phyloP scores from a whole-genome alignment of 2,113 vertebrate species.

The Chunga burmeisteri region DNA sequence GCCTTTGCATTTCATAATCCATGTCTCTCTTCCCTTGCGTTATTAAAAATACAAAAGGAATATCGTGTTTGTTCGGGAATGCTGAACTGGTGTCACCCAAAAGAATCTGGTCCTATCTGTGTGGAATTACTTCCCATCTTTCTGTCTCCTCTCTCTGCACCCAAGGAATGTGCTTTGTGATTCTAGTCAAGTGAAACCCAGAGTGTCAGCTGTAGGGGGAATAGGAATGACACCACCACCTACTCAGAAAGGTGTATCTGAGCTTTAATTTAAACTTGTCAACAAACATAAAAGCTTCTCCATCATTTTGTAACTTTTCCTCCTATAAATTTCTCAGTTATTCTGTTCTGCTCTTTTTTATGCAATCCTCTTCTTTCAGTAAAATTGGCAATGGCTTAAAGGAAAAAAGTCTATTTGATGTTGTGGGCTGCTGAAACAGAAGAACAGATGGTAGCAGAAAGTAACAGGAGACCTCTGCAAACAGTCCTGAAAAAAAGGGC shows the following conservation, averaged over 20 bases:
- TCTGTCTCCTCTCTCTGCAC: background rate
- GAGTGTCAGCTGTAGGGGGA: background rate
- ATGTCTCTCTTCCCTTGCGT: background rate
- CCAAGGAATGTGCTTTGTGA: background rate
- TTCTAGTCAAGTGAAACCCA: background rate
- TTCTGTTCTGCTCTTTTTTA: background rate
- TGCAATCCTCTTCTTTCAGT: background rate
- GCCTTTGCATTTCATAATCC: background rate
- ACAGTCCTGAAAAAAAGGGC: background rate
- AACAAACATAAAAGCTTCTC: conserved; percentile 8
- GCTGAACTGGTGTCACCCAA: background rate
- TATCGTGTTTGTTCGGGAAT: background rate
- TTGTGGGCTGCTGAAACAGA: conserved; percentile 10
- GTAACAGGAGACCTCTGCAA: background rate
- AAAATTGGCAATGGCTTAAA: background rate
- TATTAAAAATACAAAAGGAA: conserved; percentile 3
- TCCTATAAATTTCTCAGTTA: background rate
- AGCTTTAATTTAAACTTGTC: conserved; percentile 43
- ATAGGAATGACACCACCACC: background rate
- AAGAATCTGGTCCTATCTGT: background rate
- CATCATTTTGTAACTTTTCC: background rate
- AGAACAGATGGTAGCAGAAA: conserved; percentile 29
- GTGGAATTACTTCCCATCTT: background rate
- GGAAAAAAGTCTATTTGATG: background rate
- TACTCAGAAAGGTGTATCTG: background rate